Evolutionary conservation across 2,113 vertebrate genomes (phyloP), one percentile per base, ranked within the genome.

Genomic region (Peromyscus leucopus): DNA sequence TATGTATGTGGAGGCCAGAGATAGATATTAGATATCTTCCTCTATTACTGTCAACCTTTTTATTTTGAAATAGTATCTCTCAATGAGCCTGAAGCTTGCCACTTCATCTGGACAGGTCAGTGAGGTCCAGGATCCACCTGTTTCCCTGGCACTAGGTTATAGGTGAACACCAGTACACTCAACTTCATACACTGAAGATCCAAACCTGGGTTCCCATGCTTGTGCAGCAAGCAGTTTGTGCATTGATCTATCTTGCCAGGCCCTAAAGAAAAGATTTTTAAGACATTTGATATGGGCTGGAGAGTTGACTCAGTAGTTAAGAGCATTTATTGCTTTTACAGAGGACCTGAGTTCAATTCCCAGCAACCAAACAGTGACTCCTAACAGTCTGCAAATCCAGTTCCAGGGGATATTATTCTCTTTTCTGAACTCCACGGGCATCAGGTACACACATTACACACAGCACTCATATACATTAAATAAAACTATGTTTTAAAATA

Each of bases 211-310:
- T 69, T 65, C 10, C 24, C 42, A 36, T 7, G 11, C 59, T 63
- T 63, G 13, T 16, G 11, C 42, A 48, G 10, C 42, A 36, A 48
- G 42, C 31, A 36, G 7, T 51, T 69, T 67, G 36, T 21, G 42
- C 61, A 33, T 5, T 48, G 42, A 69, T 19, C 31, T 28, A 21
- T 21, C 28, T 36, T 21, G 26, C 85, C 61, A 24, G 31, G 5
- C 19, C 33, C 46, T 95, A 46, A 42, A 92, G 63, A 84, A 94
- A 80, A 90, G 55, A 92, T 48, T 89, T 4, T 76, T 69, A 10
- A 48, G 15, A 93, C 1, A 76, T 28, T 28, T 65, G 79, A 51
- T 39, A 36, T 91, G n/a, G 57, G 15, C 16, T 42, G 4, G 12
- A 84, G n/a, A 28, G 7, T 61, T 31, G 24, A 7, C n/a, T 42